Conservation (phyloP, 2,113 vertebrate species). For the Phalacrocorax carbo region DNA sequence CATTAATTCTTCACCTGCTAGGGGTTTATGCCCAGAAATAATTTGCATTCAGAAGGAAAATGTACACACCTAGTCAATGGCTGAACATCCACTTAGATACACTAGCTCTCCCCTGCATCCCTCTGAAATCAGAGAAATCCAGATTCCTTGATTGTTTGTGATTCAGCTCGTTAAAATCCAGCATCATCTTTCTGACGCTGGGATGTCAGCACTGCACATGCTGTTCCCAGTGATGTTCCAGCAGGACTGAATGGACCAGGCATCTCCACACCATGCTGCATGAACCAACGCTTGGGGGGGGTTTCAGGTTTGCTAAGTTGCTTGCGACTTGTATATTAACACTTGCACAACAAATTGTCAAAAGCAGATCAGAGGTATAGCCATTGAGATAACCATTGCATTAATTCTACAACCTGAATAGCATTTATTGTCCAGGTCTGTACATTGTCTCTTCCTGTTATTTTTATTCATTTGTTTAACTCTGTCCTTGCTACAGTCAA, state of each 20-base stretch:
- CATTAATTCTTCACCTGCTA: neutral
- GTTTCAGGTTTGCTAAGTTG: neutral
- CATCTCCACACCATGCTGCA: neutral
- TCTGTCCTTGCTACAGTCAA: neutral
- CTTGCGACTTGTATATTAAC: neutral
- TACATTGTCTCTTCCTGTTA: neutral
- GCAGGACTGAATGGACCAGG: neutral
- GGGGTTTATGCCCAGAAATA: neutral
- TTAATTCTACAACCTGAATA: neutral
- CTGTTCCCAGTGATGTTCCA: neutral
- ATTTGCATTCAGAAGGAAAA: neutral
- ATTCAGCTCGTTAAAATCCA: neutral
- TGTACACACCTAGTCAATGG: neutral
- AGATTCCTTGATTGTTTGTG: neutral
- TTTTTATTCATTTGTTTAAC: neutral
- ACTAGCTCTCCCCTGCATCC: neutral
- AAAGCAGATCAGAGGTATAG: neutral
- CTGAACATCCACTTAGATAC: neutral
- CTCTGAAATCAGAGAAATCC: neutral
- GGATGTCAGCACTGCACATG: accelerated
- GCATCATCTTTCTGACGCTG: neutral
- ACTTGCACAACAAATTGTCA: neutral
- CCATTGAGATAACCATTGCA: neutral
- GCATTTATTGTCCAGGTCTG: neutral
- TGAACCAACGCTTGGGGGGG: accelerated